Base-by-base conservation (phyloP, 2,113 vertebrate species). In the Rhinoderma darwinii region DNA sequence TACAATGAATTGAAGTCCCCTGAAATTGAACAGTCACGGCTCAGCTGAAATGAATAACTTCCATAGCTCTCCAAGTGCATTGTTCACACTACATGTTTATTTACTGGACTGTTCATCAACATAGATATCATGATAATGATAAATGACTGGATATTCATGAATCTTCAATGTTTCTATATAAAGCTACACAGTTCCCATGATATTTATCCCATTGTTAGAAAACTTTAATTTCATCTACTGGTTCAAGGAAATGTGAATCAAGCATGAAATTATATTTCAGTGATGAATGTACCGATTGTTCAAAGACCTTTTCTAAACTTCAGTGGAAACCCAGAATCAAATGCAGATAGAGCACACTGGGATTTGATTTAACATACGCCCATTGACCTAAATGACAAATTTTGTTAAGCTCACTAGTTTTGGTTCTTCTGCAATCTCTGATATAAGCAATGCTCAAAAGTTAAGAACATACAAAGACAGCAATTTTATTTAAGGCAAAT, bases 281-380 rank as follows among this genome's bases (percentile, higher is more conserved):
- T 88, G 88, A 89, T 91, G 86, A 90, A 90, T 88, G 84, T 79
- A 74, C 89, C 32, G 84, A 83, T 92, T 89, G 83, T 81, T 41
- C 41, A 30, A 56, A 74, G 41, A 54, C 66, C 79, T 87, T 59
- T 63, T 73, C 56, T 73, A 75, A 35, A 75, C 68, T 75, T 41
- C 68, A 82, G 51, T 74, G 17, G 35, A 81, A 82, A 47, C 39
- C 37, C 66, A 74, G 50, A 59, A 80, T 20, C 70, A 75, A 70
- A 80, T 75, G 32, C 50, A 86, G 32, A 68, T 78, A 86, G 75
- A 56, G n/a, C 76, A 86, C 77, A 73, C 14, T 59, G 66, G 44
- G 50, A 39, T 44, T 75, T 73, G 72, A 72, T 73, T 80, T 54
- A 81, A 73, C 50, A 66, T 54, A 39, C 59, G 25, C 77, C 59